These are phyloP conservation scores for Micropoecilia bifurca DNA, from an alignment of 2,797 vertebrate species.

Conservation along the genomic window DNA sequence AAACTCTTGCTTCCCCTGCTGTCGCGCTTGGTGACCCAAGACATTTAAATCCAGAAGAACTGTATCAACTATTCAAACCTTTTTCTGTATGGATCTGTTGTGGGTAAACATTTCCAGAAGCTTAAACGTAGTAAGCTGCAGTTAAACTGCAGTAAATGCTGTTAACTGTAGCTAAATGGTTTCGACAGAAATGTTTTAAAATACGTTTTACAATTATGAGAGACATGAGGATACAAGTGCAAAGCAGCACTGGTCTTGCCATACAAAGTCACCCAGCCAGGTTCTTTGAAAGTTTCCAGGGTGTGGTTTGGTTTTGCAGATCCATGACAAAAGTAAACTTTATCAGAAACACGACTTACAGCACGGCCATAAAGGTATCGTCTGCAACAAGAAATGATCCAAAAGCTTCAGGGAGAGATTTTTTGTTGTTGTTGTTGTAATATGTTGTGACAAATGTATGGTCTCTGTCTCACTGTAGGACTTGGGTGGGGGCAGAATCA, in stretches of 20 bases:
- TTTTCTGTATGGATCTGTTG: neutral
- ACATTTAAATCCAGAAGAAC: neutral
- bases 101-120: neutral
- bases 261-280: neutral
- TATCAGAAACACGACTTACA: constrained; percentile 19
- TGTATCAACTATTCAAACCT: neutral
- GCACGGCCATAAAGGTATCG: constrained; percentile 3
- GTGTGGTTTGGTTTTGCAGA: constrained; percentile 27
- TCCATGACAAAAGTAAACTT: constrained; percentile 20
- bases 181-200: neutral
- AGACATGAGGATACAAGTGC: neutral
- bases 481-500: neutral
- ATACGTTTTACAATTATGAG: neutral
- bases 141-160: too few species aligned
- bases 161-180: neutral
- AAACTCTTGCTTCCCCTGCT: neutral
- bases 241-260: constrained; percentile 3
- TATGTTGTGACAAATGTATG: neutral
- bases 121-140: neutral
- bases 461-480: neutral
- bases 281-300: constrained; percentile 11
- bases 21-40: neutral
- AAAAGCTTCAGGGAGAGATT: neutral
- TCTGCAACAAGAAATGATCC: neutral
- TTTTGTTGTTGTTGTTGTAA: neutral